Evolutionary conservation across 2,797 vertebrate species (phyloP), one percentile per base, ranked within the genome.

Genomic region (Micropoecilia bifurca): DNA sequence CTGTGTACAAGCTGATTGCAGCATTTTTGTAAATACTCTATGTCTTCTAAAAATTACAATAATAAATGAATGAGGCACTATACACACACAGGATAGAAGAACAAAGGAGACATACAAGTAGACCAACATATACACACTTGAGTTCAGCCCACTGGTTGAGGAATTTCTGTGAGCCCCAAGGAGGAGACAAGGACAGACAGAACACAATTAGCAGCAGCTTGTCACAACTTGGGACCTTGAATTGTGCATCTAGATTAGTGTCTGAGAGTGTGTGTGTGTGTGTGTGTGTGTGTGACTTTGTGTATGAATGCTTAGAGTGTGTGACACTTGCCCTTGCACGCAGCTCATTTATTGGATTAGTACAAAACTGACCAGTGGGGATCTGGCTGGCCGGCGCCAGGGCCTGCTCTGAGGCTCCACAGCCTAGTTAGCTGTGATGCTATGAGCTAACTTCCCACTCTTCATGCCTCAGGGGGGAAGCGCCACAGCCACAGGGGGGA

Each of bases 321-420:
- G 92, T 87, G 91, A 93, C 92, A 91, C 89, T 93, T 93, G 91
- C 91, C 90, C 92, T 91, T 84, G 83, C 82, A 90, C 84, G 83
- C 91, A 84, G 83, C 92, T 95, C 92, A 94, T 93, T 95, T 94
- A 95, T 91, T 94, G 91, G 92, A 95, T 95, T 95, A 95, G 94
- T 90, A 85, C 91, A 85, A 90, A 81, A 83, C 90, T 93, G 89
- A 93, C 91, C 93, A 93, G 91, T 90, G 91, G 91, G 91, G 89
- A 91, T 92, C 85, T 90, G 89, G 90, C 91, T 76, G 76, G 89
- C 92, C 80, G 90, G 92, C 91, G 89, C 92, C 91, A 88, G 89
- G 91, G 80, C 77, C 81, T 8, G 90, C 92, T 94, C 88, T 71
- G 50, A 87, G 92, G 92, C 91, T 90, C 78, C 81, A 3, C 73